Evolutionary conservation across 2,113 vertebrate genomes (phyloP), one percentile per base, ranked within the genome.

Genomic region (Penelope pileata): DNA sequence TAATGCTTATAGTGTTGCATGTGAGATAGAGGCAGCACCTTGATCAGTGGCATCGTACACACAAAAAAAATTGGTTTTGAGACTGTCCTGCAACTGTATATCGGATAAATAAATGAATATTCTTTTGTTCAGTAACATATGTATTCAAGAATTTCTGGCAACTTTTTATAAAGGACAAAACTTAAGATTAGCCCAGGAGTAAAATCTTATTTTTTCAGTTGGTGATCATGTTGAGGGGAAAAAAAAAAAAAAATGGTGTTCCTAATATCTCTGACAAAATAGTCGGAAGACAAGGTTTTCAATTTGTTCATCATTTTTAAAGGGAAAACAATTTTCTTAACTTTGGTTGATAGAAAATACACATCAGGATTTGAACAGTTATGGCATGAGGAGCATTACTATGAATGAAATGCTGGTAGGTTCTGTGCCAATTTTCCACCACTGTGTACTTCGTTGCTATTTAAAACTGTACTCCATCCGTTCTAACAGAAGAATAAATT

Each of bases 391-490:
- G 90, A 98, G 87, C 92, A 93, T 98, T 97, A 95, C 92, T 96
- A 88, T 94, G 93, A 98, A 93, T 94, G 96, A 97, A 97, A 96
- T 93, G 86, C 96, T 96, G 96, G 82, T 96, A 97, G 97, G 95
- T 97, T 98, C 97, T 98, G 97, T 98, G 98, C 97, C 98, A 98
- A 96, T 96, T 97, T 97, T 95, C 96, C 91, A 97, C 97, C 97
- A 97, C 98, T 98, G 97, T 98, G 98, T 98, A 98, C 98, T 98
- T 98, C 97, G 97, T 98, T 98, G 97, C 98, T 98, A 98, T 99
- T 99, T 99, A 98, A 98, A 99, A 98, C 98, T 99, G 98, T 99
- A 98, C 97, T 98, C 98, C 98, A 97, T 98, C 97, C 98, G 96
- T 97, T 97, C 97, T 98, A 98, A 98, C 94, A 26, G 94, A 98